Conservation (phyloP, 2,797 vertebrate genomes). For the Fratercula arctica region DNA sequence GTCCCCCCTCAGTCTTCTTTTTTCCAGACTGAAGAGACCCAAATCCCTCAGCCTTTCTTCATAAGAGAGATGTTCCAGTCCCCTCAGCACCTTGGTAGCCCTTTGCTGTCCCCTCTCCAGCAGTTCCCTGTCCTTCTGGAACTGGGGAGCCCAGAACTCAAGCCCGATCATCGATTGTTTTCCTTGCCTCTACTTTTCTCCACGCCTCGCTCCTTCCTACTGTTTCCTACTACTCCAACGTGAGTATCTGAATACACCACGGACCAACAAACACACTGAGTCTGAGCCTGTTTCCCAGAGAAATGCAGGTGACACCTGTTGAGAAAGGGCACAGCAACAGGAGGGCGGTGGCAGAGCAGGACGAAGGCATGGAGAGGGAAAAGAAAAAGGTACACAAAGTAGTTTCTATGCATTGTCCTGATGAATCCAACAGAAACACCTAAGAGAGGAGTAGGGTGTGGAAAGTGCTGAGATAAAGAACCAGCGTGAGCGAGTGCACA, state of each 20-base stretch:
- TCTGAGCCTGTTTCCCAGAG: neutral
- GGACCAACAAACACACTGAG: neutral
- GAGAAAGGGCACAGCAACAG: neutral
- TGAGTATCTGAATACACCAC: neutral
- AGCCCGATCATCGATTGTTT: neutral
- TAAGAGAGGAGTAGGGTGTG: neutral
- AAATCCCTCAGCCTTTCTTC: no score
- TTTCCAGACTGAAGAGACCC: no score
- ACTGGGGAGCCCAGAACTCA: no score
- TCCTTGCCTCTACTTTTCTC: neutral
- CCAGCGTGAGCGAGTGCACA: neutral
- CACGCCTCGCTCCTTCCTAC: neutral
- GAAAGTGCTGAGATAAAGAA: neutral
- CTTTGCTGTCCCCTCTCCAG: no score
- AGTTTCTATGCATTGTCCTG: neutral
- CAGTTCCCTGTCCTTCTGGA: no score
- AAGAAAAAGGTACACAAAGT: neutral
- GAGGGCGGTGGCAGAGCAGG: neutral
- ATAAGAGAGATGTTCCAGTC: no score
- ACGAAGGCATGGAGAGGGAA: neutral
- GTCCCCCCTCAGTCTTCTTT: no score
- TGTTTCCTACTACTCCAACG: neutral
- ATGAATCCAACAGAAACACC: neutral
- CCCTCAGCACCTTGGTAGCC: no score
- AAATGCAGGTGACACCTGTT: neutral